Percentiles rank a stretch among this genome's conserved stretches.
These are phyloP conservation scores for Cricetomys ansorgei DNA, from an alignment of 2,113 vertebrate species.

Conservation along the genomic window DNA sequence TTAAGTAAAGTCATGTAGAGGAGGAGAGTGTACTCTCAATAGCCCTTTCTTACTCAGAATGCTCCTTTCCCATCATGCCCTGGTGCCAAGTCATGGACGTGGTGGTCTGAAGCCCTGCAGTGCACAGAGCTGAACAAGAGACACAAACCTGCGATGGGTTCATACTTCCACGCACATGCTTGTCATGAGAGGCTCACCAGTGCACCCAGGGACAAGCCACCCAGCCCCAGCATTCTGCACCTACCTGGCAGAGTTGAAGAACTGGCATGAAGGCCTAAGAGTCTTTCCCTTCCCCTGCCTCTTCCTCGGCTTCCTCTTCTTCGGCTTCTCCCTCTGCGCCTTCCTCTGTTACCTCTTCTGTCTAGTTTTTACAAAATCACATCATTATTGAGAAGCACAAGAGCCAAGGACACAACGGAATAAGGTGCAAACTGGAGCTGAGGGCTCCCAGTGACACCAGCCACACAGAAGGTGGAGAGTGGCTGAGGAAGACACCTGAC, in stretches of 20 bases:
- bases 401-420: background rate
- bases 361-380: constrained; percentile 68
- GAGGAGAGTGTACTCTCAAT: too few relatives aligned
- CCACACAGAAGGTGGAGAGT: background rate
- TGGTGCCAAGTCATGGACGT: accelerated
- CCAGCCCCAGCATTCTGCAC: background rate
- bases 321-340: constrained; percentile 50
- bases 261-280: constrained; percentile 78
- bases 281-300: constrained; percentile 76
- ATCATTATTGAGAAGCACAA: background rate
- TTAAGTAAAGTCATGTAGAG: background rate
- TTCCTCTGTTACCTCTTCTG: background rate
- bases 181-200: background rate
- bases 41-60: background rate
- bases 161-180: too few relatives aligned
- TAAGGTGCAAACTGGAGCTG: background rate
- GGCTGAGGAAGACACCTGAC: background rate
- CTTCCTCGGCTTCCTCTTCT: background rate
- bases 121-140: too few relatives aligned
- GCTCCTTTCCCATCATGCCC: background rate
- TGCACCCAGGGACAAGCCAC: accelerated
- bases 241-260: constrained; percentile 84
- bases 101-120: background rate
- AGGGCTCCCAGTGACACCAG: background rate
- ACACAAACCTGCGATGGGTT: too few relatives aligned